Conservation (phyloP, 2,888 invertebrate genomes). For the Euclidia mi region DNA sequence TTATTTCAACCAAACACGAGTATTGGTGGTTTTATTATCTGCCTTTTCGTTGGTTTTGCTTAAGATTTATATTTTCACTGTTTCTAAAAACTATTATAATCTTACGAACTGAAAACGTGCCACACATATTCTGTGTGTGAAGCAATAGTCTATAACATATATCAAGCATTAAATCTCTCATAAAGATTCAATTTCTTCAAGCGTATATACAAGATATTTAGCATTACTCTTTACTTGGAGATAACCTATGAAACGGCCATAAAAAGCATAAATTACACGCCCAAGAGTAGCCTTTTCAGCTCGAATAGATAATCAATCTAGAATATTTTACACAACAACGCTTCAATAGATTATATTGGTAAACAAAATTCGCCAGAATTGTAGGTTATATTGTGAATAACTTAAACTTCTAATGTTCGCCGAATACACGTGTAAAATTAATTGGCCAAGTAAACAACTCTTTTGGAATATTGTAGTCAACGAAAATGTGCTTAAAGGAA, state of each 20-base stretch:
- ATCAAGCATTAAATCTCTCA: too few relatives aligned
- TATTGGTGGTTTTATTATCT: too few relatives aligned
- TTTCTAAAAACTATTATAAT: too few relatives aligned
- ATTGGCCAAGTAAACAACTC: slow-evolving; percentile 8
- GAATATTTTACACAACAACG: slow-evolving; percentile 54
- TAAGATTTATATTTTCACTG: too few relatives aligned
- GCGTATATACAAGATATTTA: not conserved
- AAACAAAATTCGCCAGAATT: not conserved
- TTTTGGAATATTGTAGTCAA: not conserved
- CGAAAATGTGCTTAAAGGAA: not conserved
- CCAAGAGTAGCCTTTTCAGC: slow-evolving; percentile 43
- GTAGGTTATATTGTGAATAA: not conserved
- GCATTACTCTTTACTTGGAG: not conserved
- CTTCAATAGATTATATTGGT: slow-evolving; percentile 43
- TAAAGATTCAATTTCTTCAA: too few relatives aligned
- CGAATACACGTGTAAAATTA: not conserved
- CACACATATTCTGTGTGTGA: too few relatives aligned
- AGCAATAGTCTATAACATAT: too few relatives aligned
- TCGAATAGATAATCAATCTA: slow-evolving; percentile 47
- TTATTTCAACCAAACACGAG: too few relatives aligned
- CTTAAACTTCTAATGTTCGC: not conserved
- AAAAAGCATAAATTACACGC: slow-evolving; percentile 30
- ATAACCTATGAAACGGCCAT: slow-evolving; percentile 24
- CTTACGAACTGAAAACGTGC: too few relatives aligned
- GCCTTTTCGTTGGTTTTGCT: too few relatives aligned